Conservation (phyloP, 2,113 vertebrate species). For the Nycticorax nycticorax region DNA sequence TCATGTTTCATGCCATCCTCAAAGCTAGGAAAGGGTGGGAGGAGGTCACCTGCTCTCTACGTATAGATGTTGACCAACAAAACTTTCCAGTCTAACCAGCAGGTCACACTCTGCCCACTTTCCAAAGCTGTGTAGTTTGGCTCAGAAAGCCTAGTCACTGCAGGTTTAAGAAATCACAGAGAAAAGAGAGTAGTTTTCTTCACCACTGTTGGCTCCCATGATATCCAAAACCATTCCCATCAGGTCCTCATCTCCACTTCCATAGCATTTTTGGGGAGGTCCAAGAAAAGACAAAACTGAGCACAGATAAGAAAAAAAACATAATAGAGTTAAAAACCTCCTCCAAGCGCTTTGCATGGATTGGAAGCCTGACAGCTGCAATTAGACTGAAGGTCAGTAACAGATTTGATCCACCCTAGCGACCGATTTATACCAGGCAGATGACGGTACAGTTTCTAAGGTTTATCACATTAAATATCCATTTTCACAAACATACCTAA, state of each 20-base stretch:
- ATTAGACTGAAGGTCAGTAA: background rate
- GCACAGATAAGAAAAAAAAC: background rate
- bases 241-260: background rate
- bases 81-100: background rate
- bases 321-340: background rate
- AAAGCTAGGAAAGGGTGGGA: background rate
- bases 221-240: background rate
- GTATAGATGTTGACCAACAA: background rate
- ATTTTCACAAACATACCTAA: background rate
- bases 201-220: background rate
- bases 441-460: background rate
- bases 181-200: background rate
- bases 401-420: background rate
- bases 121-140: background rate
- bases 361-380: background rate
- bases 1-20: background rate
- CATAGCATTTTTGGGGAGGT: background rate
- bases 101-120: background rate
- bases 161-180: background rate
- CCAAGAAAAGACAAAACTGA: background rate
- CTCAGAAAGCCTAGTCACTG: background rate
- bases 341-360: background rate
- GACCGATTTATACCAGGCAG: background rate
- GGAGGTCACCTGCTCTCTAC: fast-evolving
- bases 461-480: background rate